phyloP scores from a whole-genome alignment of 2,797 vertebrate species.

The Sebastes taczanowskii region DNA sequence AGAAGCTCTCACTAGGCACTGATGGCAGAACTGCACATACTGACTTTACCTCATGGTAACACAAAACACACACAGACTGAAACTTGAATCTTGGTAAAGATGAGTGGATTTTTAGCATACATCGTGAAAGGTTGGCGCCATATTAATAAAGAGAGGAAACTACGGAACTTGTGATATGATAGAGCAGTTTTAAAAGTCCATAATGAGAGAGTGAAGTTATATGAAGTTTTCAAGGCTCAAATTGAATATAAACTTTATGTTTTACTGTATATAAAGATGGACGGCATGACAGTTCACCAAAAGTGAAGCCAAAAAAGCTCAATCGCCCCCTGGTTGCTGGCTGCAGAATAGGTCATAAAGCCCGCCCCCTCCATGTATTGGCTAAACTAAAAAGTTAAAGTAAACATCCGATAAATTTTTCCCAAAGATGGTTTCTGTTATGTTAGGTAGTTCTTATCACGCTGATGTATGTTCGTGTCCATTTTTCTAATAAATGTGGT shows the following conservation, averaged over 20 bases:
- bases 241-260: background rate
- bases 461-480: too few relatives aligned
- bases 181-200: background rate
- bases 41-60: constrained; percentile 23
- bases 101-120: background rate
- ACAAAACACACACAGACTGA: background rate
- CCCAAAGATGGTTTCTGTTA: too few relatives aligned
- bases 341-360: too few relatives aligned
- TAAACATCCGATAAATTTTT: fast-evolving
- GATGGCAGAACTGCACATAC: background rate
- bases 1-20: constrained; percentile 25
- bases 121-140: background rate
- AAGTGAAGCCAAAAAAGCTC: fast-evolving
- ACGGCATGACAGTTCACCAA: fast-evolving
- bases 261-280: too few relatives aligned
- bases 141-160: background rate
- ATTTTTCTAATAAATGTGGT: too few relatives aligned
- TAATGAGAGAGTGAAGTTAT: background rate
- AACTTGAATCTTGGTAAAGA: constrained; percentile 4
- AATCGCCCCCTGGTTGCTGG: fast-evolving
- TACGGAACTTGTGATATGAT: background rate
- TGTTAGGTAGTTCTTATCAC: too few relatives aligned
- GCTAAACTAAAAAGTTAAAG: too few relatives aligned
- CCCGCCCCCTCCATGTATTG: too few relatives aligned
- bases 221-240: background rate